These are phyloP conservation scores for Anoplius nigerrimus DNA, from an alignment of 2,888 invertebrate genomes.

Conservation along the genomic window DNA sequence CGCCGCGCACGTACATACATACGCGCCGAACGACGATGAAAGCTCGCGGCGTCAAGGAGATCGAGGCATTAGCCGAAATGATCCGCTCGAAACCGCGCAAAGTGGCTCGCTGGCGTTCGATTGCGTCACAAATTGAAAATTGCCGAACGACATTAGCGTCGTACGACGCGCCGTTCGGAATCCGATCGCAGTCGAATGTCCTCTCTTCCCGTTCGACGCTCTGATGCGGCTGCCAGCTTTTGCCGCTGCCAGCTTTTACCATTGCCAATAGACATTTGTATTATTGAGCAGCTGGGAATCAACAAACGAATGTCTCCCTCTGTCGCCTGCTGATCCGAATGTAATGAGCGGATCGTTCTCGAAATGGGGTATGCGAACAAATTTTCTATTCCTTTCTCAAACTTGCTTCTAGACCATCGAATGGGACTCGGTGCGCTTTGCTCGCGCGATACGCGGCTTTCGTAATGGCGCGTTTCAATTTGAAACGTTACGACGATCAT, in stretches of 20 bases:
- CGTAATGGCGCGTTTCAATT: background rate
- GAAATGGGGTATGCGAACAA: no score
- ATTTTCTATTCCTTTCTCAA: no score
- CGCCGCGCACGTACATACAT: no score
- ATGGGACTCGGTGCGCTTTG: background rate
- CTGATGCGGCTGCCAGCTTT: conserved; percentile 3
- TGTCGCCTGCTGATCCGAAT: no score
- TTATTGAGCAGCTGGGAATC: conserved; percentile 27
- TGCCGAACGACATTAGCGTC: conserved; percentile 18
- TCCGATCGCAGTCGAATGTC: conserved; percentile 7
- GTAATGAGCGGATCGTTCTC: no score
- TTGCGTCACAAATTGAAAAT: conserved; percentile 15
- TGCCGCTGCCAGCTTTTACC: conserved; percentile 14
- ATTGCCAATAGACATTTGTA: conserved; percentile 26
- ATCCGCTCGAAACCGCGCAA: no score
- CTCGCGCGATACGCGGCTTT: no score
- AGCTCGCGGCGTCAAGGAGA: no score
- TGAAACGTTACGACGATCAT: background rate
- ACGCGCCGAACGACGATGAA: no score
- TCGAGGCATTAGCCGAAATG: no score
- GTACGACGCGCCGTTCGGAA: conserved; percentile 23
- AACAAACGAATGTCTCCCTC: conserved; percentile 5
- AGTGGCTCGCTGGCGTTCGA: conserved; percentile 6
- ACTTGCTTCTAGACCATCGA: background rate
- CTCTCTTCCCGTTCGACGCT: no score